Evolutionary conservation across 2,888 invertebrate genomes (phyloP).

Genomic region (Erannis defoliaria): DNA sequence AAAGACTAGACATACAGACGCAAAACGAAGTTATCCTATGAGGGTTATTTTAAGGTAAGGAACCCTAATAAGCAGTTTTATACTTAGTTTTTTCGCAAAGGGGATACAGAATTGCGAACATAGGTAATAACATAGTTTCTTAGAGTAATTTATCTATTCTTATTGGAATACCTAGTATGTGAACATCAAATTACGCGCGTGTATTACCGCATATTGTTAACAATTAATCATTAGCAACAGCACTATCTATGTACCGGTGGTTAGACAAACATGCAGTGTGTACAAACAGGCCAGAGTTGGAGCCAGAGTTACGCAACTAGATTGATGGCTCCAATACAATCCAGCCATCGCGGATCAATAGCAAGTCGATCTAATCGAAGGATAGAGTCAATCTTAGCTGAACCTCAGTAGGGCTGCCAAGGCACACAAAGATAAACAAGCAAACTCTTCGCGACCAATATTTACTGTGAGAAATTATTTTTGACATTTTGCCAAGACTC

Average conservation of each 20-base stretch:
- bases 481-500: background rate
- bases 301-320: slow-evolving; percentile 39
- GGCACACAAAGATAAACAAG: slow-evolving; percentile 4
- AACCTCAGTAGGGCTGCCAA: slow-evolving; percentile 34
- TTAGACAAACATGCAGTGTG: slow-evolving; percentile 35
- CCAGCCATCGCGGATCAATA: slow-evolving; percentile 42
- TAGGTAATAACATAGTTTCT: too few relatives aligned
- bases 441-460: background rate
- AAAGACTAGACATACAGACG: too few relatives aligned
- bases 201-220: slow-evolving; percentile 3
- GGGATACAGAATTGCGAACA: too few relatives aligned
- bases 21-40: too few relatives aligned
- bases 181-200: too few relatives aligned
- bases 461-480: background rate
- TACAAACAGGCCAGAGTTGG: slow-evolving; percentile 21
- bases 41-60: too few relatives aligned
- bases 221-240: slow-evolving; percentile 6
- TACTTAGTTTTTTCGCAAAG: too few relatives aligned
- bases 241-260: slow-evolving; percentile 30
- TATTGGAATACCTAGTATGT: too few relatives aligned
- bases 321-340: slow-evolving; percentile 42
- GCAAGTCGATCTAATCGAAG: slow-evolving; percentile 42
- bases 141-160: background rate
- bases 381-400: slow-evolving; percentile 40
- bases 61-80: too few relatives aligned